Evolutionary conservation across 2,888 invertebrate species (phyloP).

Genomic region (Neria commutata): DNA sequence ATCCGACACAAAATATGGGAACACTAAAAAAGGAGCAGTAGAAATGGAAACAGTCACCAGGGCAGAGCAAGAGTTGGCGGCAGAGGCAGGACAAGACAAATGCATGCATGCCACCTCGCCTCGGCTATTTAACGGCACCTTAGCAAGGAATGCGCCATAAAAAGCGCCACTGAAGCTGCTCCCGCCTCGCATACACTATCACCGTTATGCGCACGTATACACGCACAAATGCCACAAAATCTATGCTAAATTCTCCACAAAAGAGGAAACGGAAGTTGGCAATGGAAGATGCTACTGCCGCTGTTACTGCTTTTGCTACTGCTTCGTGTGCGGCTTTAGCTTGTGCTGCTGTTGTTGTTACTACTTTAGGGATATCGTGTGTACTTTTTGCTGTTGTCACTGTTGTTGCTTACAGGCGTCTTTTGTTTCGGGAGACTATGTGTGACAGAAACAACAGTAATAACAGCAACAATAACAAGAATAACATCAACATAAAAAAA

Average conservation of each 20-base stretch:
- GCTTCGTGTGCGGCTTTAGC: slow-evolving; percentile 11
- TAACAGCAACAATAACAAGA: slow-evolving; percentile 28
- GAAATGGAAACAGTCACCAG: too few species aligned
- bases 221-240: too few species aligned
- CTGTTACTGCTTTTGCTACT: slow-evolving; percentile 19
- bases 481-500: slow-evolving; percentile 40
- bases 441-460: slow-evolving; percentile 24
- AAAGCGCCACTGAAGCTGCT: neutral
- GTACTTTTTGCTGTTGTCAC: slow-evolving; percentile 14
- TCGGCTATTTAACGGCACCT: too few species aligned
- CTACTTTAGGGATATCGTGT: neutral
- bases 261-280: slow-evolving; percentile 41
- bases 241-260: too few species aligned
- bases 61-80: too few species aligned
- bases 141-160: neutral
- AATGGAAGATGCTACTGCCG: slow-evolving; percentile 18
- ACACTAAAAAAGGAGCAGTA: too few species aligned
- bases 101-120: neutral
- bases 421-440: slow-evolving; percentile 18
- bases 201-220: too few species aligned
- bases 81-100: too few species aligned
- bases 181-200: too few species aligned
- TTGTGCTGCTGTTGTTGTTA: neutral
- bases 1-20: too few species aligned
- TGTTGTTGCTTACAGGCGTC: slow-evolving; percentile 12